Conservation (phyloP, 2,888 invertebrate genomes). For the Xylophagus ater region DNA sequence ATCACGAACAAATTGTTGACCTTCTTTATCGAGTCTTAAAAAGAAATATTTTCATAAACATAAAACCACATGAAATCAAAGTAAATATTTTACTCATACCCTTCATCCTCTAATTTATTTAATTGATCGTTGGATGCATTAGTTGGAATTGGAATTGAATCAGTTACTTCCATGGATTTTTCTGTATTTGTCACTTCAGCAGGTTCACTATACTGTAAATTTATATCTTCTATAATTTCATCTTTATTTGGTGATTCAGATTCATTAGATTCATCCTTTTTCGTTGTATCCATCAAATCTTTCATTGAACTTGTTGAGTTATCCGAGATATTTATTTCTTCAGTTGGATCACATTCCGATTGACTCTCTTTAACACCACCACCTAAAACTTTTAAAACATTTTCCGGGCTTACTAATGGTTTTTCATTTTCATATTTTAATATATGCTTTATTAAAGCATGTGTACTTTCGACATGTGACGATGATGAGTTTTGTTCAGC, state of each 20-base stretch:
- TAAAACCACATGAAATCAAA: neutral
- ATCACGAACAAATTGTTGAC: conserved; percentile 35
- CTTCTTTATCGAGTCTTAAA: conserved; percentile 31
- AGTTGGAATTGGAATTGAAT: neutral
- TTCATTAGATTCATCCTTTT: conserved; percentile 20
- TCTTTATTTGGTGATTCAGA: conserved; percentile 9
- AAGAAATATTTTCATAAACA: neutral
- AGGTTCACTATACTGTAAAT: conserved; percentile 34
- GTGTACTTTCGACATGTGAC: conserved; percentile 37
- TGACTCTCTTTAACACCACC: conserved; percentile 9
- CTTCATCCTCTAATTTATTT: neutral
- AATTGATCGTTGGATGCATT: neutral
- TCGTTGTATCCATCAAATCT: conserved; percentile 20
- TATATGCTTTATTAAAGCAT: conserved; percentile 38
- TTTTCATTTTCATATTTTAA: conserved; percentile 34
- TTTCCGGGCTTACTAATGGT: conserved; percentile 36
- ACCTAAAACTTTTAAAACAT: conserved; percentile 31
- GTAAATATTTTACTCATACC: conserved; percentile 3
- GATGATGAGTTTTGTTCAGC: conserved; percentile 28
- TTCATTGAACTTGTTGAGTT: too few relatives aligned
- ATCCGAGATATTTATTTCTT: too few relatives aligned
- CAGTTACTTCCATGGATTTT: conserved; percentile 12
- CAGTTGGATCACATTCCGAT: conserved; percentile 4
- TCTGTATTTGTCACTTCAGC: conserved; percentile 35
- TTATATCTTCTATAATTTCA: conserved; percentile 26